Base-by-base conservation (phyloP, 2,797 vertebrate genomes). In the Mus caroli region DNA sequence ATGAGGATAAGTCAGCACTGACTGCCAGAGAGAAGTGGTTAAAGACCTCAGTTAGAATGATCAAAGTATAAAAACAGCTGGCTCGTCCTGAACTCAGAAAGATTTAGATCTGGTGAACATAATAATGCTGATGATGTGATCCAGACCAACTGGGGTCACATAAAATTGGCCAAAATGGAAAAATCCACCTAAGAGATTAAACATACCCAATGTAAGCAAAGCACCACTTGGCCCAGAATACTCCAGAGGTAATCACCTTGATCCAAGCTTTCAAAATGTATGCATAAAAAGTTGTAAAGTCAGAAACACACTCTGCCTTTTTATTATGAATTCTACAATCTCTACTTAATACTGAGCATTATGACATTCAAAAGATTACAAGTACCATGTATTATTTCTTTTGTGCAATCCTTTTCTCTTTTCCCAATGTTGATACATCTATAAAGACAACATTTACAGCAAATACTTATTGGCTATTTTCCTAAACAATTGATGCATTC, bases 101-200 rank as follows among this genome's bases (percentile, higher is more conserved):
- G 31, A 17, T 52, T 95, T 94, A 82, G 56, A 88, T 95, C 88
- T 79, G 93, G 91, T 92, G 52, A 95, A 89, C 82, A 87, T 54
- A 56, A 89, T 88, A 94, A 84, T 96, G 50, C 92, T 87, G 67
- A 79, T 79, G 97, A 92, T 50, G 58, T 85, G 52, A 91, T 82
- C 43, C 58, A 90, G 85, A 92, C 26, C 83, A 86, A 19, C n/a
- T 20, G 67, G 54, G 46, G n/a, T 62, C 52, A 60, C 20, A 77
- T 43, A 77, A 88, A 88, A 80, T 76, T 96, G 34, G 20, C 56
- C 86, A 52, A 58, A 76, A 31, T 90, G 75, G 43, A 58, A 90
- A 90, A 88, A n/a, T 95, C 52, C n/a, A 94, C 92, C 75, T 6
- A 69, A 46, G 85, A n/a, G 46, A 52, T 94, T 82, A 96, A 73